Conservation (phyloP, 2,797 vertebrate genomes). For the Microctenopoma lineatum region DNA sequence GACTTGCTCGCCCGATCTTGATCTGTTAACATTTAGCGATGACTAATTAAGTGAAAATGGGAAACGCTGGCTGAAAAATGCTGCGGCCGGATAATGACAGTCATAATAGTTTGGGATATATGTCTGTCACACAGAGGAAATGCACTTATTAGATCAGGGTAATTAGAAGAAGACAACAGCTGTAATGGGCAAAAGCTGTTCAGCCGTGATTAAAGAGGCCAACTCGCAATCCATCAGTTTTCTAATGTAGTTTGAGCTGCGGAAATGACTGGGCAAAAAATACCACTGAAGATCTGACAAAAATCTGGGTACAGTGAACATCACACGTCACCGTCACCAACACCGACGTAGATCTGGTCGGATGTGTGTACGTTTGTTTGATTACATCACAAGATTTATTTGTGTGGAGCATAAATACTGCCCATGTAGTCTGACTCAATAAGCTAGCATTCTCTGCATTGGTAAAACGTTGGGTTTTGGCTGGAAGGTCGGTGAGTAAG, state of each 20-base stretch:
- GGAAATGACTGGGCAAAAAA: conserved; percentile 27
- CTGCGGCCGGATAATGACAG: conserved; percentile 67
- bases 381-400: too few relatives aligned
- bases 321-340: too few relatives aligned
- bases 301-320: too few relatives aligned
- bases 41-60: conserved; percentile 80
- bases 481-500: too few relatives aligned
- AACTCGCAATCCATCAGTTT: conserved; percentile 34
- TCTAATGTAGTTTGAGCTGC: conserved; percentile 28
- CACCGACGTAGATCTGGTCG: too few relatives aligned
- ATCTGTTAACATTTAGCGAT: conserved; percentile 80
- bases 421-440: too few relatives aligned
- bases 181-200: conserved; percentile 62
- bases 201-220: conserved; percentile 65
- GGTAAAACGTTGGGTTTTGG: too few relatives aligned
- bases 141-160: conserved; percentile 77
- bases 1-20: conserved; percentile 76
- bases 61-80: conserved; percentile 60
- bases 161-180: conserved; percentile 78
- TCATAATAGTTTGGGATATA: conserved; percentile 76
- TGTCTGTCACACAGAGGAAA: conserved; percentile 76
- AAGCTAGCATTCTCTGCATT: too few relatives aligned
- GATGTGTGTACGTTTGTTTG: too few relatives aligned
- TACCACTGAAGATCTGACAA: background rate
- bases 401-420: too few relatives aligned